phyloP scores from a whole-genome alignment of 2,888 invertebrate species.

The Eupithecia exiguata region DNA sequence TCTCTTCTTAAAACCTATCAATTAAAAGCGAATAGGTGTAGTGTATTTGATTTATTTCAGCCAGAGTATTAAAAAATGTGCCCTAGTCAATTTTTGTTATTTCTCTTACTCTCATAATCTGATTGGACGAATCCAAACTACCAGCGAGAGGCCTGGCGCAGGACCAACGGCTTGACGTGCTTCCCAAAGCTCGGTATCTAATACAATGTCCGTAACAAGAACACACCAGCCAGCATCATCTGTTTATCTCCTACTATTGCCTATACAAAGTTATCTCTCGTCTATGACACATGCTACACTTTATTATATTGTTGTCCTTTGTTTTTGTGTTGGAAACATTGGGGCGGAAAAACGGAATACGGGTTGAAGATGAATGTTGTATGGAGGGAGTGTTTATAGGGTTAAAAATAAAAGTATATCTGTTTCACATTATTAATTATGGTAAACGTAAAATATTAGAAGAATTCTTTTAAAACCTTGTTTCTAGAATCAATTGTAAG shows the following conservation, averaged over 20 bases:
- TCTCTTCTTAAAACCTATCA: too few species aligned
- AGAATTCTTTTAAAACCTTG: too few species aligned
- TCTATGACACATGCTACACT: slow-evolving; percentile 46
- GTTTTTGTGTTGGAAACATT: slow-evolving; percentile 30
- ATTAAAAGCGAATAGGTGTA: too few species aligned
- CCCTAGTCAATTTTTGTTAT: too few species aligned
- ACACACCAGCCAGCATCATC: slow-evolving; percentile 36
- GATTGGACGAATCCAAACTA: too few species aligned
- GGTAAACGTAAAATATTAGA: too few species aligned
- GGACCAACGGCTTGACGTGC: too few species aligned
- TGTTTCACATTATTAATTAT: background rate
- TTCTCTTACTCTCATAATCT: too few species aligned
- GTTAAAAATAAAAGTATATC: background rate
- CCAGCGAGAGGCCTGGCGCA: too few species aligned
- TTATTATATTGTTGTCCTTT: slow-evolving; percentile 42
- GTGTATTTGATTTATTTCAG: too few species aligned
- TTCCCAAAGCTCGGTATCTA: slow-evolving; percentile 2
- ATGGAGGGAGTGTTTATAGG: background rate
- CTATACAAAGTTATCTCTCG: slow-evolving; percentile 46
- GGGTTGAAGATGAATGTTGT: slow-evolving; percentile 12
- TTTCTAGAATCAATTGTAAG: too few species aligned
- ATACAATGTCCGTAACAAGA: slow-evolving; percentile 1
- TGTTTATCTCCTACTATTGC: slow-evolving; percentile 44
- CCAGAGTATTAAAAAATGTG: too few species aligned
- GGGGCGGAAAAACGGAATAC: slow-evolving; percentile 16